Evolutionary conservation across 2,113 vertebrate species (phyloP), one percentile per base, ranked within the genome.

Genomic region (Delphinus delphis): DNA sequence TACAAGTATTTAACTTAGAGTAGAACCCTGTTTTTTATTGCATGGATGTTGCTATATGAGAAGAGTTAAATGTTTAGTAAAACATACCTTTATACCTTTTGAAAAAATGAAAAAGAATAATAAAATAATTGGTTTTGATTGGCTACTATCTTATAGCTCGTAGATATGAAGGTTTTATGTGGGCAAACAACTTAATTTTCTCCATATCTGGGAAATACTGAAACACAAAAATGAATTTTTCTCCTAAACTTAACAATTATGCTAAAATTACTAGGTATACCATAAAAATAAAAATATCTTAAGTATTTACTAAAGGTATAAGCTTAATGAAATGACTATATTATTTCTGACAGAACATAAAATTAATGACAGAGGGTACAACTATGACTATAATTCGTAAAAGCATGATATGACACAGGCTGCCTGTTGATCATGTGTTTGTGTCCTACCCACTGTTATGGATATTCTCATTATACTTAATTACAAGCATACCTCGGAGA

Each of bases 71-170:
- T 92, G 33, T 70, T 93, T 79, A 82, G 15, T 89, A 73, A 94
- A 23, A 33, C 2, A 38, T 44, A 74, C 11, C 55, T 55, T 89
- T 67, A 67, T 65, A 36, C 14, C 31, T 84, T 65, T 70, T 90
- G 8, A 92, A 94, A 96, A 88, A 63, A 38, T 6, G 6, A 50
- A 86, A 76, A 97, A 88, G 11, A 83, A 44, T 62, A 88, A 90
- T 71, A 68, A 50, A 68, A 44, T 71, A 70, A 65, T 90, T 86
- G 33, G 31, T 83, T 95, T 96, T 87, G 11, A 47, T 41, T 86
- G 80, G 3, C 28, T 87, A 3, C 31, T 90, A 2, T 58, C 60
- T 80, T 94, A 50, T 7, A 76, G 38, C 80, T 83, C 31, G 76
- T 86, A 90, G 25, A 44, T 65, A 79, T 55, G 60, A 77, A 58